Evolutionary conservation across 2,113 vertebrate genomes (phyloP).

Genomic region (Procavia capensis): DNA sequence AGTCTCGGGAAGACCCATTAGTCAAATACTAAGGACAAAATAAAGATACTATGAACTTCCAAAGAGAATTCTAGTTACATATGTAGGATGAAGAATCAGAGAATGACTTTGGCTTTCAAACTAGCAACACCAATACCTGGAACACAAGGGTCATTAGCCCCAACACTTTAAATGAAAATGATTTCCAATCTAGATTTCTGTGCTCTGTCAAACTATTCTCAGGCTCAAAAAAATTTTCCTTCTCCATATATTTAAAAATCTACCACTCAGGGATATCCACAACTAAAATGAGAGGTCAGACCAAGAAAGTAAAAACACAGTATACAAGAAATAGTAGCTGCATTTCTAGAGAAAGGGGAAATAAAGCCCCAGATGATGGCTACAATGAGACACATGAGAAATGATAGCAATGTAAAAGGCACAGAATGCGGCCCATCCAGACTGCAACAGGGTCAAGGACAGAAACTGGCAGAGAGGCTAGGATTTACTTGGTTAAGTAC

Average conservation of each 20-base stretch:
- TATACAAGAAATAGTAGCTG: neutral
- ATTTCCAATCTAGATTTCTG: neutral
- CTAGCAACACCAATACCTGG: neutral
- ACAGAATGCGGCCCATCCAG: neutral
- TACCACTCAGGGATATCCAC: neutral
- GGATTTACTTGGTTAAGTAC: fast-evolving
- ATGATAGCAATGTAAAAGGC: too few species aligned
- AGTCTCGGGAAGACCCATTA: neutral
- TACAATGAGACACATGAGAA: neutral
- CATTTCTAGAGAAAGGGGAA: neutral
- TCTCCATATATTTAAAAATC: neutral
- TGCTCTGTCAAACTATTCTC: neutral
- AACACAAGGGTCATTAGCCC: neutral
- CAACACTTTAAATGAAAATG: neutral
- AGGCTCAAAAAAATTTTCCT: neutral
- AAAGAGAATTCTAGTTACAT: neutral
- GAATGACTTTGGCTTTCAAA: neutral
- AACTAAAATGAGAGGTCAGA: neutral
- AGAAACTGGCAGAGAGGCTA: neutral
- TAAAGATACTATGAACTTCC: neutral
- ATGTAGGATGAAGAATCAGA: neutral
- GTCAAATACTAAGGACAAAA: neutral
- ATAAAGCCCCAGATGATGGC: too few species aligned
- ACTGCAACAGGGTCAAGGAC: neutral
- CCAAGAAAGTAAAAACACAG: neutral